phyloP scores from a whole-genome alignment of 2,888 invertebrate genomes.

The Strigamia transsilvanica region DNA sequence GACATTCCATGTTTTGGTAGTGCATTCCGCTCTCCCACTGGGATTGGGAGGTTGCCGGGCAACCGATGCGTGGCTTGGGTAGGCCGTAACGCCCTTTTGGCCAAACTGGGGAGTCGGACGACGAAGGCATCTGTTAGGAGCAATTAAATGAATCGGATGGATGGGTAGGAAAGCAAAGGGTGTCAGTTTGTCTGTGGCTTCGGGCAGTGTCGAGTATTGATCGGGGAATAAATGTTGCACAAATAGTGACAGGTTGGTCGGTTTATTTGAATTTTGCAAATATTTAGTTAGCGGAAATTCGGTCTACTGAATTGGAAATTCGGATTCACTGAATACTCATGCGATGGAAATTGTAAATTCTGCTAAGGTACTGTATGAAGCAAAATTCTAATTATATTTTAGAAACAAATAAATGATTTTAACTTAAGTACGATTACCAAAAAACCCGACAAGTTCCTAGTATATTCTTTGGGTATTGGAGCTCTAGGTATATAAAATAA shows the following conservation, averaged over 20 bases:
- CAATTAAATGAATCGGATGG: not conserved
- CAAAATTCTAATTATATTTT: too few relatives aligned
- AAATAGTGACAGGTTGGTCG: too few relatives aligned
- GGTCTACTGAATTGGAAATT: too few relatives aligned
- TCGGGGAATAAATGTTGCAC: not conserved
- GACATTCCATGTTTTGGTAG: slow-evolving; percentile 59
- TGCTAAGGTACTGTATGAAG: too few relatives aligned
- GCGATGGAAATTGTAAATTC: too few relatives aligned
- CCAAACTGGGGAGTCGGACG: slow-evolving; percentile 56
- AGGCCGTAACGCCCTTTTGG: slow-evolving; percentile 59
- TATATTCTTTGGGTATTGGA: too few relatives aligned
- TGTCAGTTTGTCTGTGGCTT: not conserved
- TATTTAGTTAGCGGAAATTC: too few relatives aligned
- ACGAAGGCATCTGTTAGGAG: not conserved
- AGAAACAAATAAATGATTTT: too few relatives aligned
- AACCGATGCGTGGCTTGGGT: slow-evolving; percentile 59
- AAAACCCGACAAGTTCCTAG: too few relatives aligned
- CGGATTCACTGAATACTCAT: too few relatives aligned
- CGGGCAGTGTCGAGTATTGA: not conserved
- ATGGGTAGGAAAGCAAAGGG: not conserved
- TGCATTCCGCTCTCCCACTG: slow-evolving; percentile 58
- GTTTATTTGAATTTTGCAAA: too few relatives aligned
- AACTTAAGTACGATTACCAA: too few relatives aligned
- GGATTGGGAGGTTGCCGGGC: slow-evolving; percentile 57
- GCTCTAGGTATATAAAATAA: not conserved